Evolutionary conservation across 2,888 invertebrate species (phyloP), one percentile per base, ranked within the genome.

Genomic region (Acrocera orbiculus): DNA sequence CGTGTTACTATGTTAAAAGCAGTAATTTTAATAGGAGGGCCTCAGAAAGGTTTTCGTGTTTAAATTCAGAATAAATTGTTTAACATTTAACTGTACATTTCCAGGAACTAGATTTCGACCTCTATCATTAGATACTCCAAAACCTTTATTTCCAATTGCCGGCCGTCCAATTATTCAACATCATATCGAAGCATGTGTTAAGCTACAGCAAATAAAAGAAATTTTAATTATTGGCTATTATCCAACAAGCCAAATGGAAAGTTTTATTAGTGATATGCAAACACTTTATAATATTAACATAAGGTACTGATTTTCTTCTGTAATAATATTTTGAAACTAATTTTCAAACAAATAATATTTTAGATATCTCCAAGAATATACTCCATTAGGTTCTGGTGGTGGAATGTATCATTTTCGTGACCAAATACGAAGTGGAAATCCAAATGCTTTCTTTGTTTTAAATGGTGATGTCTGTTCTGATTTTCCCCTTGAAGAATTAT

Each of bases 391-490:
- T 5, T 98, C 96, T 0, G 96, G 87, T 0, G 98, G 98, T 17
- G 93, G 95, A 15, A 73, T 98, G 49, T 92, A 89, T 58, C 93
- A 95, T 60, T 96, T 96, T 58, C 70, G 95, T 19, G 95, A 96
- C 58, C 92, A 93, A 60, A 86, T 96, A 42, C 66, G 87, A 20
- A 76, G 77, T 2, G 81, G 93, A 5, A 79, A 76, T 53, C 87
- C 92, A 0, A 70, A 79, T 27, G 81, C 79, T 1, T 89, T 96
- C 59, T 93, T 96, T 56, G 72, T 98, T 5, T 70, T 98, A 48
- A 98, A 98, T 53, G 93, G 95, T 2, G 96, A 96, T 62, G 92
- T 96, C 0, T 96, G 96, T 54, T 85, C 92, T 1, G 90, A 98
- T 59, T 93, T 98, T 56, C 92, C 93, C 0, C 61, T 95, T 10